Evolutionary conservation across 2,113 vertebrate species (phyloP), one percentile per base, ranked within the genome.

Genomic region (Arvicanthis niloticus): DNA sequence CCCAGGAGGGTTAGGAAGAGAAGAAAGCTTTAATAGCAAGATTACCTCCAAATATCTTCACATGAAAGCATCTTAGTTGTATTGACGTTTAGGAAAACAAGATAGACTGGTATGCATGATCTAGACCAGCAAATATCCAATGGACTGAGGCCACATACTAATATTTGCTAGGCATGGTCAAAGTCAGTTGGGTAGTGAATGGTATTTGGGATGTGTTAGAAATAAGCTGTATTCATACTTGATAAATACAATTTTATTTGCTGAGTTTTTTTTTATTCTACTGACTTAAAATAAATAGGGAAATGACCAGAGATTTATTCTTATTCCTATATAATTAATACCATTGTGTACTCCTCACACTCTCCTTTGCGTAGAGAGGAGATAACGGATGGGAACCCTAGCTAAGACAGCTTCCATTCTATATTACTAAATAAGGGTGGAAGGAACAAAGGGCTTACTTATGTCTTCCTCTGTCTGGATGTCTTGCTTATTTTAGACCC

Each of bases 401-500:
- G 73, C 40, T 76, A 12, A 26, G 8, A 76, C 40, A 76, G 40
- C 7, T 92, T 93, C 21, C 24, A 62, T 15, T 45, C 81, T 68
- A 51, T 7, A 78, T 29, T 78, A 87, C 40, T 65, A 76, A 76
- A 80, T 90, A 85, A 76, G 80, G 68, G 26, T 75, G 26, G 26
- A 73, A 58, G 24, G 42, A 51, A 26, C 68, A 75, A 89, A 67
- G 56, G 67, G 89, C 85, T 97, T 75, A 62, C 45, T 62, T 72
- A 89, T 75, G 21, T 75, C 94, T 96, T 86, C 93, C 94, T 93
- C 94, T 89, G 94, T 97, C 97, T 96, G 95, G 91, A 96, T 91
- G 75, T 85, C 73, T 91, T 86, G 90, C 90, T 97, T 97, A 91
- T 91, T 97, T 97, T 95, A 96, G 93, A 85, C 91, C 62, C 85